Conservation (phyloP, 2,888 invertebrate genomes). For the Pharmacophagus antenor region DNA sequence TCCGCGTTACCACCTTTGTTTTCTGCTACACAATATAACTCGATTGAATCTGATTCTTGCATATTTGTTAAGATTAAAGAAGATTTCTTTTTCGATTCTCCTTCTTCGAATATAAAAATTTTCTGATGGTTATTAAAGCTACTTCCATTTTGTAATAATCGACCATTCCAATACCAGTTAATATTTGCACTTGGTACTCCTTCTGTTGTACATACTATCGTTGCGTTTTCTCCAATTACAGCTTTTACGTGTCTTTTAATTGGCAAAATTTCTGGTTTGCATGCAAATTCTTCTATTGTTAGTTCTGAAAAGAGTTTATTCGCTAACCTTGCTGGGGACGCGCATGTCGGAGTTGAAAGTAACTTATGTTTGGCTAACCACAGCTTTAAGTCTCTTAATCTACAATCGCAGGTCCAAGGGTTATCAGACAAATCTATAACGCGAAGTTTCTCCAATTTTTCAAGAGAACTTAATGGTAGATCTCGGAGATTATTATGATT, state of each 20-base stretch:
- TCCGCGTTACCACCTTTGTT: conserved; percentile 93
- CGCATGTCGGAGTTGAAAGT: conserved; percentile 89
- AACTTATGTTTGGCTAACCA: conserved; percentile 90
- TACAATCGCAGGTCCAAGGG: conserved; percentile 94
- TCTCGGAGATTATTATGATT: conserved; percentile 90
- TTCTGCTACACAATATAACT: conserved; percentile 94
- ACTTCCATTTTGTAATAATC: conserved; percentile 87
- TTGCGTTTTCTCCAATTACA: conserved; percentile 91
- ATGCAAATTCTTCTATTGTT: conserved; percentile 91
- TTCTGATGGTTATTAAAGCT: conserved; percentile 89
- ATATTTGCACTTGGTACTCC: conserved; percentile 90
- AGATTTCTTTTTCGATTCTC: conserved; percentile 88
- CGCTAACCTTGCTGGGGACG: conserved; percentile 85
- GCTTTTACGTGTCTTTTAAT: conserved; percentile 89
- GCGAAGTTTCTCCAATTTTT: conserved; percentile 86
- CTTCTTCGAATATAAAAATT: conserved; percentile 88
- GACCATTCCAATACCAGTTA: conserved; percentile 93
- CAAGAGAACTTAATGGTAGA: conserved; percentile 86
- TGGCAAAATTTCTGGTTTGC: conserved; percentile 89
- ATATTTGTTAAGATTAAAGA: conserved; percentile 89
- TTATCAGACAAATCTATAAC: conserved; percentile 92
- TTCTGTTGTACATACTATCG: conserved; percentile 89
- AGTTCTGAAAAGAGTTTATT: conserved; percentile 88
- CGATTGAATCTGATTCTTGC: conserved; percentile 90
- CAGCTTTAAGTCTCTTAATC: conserved; percentile 88